Evolutionary conservation across 1,140 invertebrate genomes (phyloP), one percentile per base, ranked within the genome.

Genomic region (Drosophila dunni): DNA sequence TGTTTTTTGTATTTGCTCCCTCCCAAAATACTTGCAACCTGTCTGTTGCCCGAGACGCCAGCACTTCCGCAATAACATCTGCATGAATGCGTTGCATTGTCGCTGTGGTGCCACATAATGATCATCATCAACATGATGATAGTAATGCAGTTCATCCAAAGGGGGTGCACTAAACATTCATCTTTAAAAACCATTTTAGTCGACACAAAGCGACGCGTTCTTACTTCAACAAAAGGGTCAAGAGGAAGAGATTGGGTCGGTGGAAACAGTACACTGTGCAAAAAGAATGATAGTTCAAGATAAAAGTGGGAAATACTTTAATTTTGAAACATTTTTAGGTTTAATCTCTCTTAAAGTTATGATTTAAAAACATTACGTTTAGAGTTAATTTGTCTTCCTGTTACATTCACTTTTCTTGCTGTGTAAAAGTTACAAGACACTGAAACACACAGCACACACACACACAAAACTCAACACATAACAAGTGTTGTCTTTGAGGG

Each of bases 151-250:
- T 64, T 75, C 73, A 75, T 75, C 67, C 54, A 34, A 54, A 34
- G 51, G 40, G 63, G 57, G 69, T 63, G 76, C 79, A 66, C 68
- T 88, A 88, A 88, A 88, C 83, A 88, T 83, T 80, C 73, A 72
- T 66, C 83, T 88, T 82, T 78, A 83, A 70, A 89, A 89, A 88
- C 72, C 83, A 88, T 88, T 88, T 82, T 80, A 78, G 48, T 58
- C 76, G 74, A 89, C 84, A 88, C 84, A 89, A 89, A 88, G 84
- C 84, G 77, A 63, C 51, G 80, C 68, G 74, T 83, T 84, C 73
- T 72, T 72, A 69, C 24, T 44, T 56, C 50, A 24, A 75, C 67
- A 70, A 75, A 74, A 29, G 24, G 57, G 20, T 38, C 20, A 11
- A 33, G 24, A 51, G 42, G 33, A 15, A 15, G 9, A 36, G 24